Evolutionary conservation across 1,140 invertebrate species (phyloP).

Genomic region (Hycleus phaleratus): DNA sequence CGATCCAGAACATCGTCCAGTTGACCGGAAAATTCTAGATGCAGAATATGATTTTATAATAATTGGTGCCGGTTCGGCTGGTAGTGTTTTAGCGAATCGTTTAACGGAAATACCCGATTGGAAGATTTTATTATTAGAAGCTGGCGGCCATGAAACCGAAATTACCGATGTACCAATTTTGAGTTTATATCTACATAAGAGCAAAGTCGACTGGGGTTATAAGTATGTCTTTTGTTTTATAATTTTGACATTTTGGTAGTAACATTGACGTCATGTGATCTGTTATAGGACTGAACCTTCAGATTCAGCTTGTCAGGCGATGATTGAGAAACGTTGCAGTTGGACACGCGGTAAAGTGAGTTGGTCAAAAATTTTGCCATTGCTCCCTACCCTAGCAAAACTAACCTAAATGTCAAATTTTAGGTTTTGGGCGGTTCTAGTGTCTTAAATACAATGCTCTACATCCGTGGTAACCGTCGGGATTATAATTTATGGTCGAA

Average conservation of each 20-base stretch:
- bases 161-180: constrained; percentile 75
- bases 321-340: constrained; percentile 69
- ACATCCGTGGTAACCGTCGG: constrained; percentile 79
- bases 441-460: constrained; percentile 84
- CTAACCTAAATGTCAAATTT: too few species aligned
- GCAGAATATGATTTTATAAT: constrained; percentile 73
- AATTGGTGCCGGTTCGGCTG: constrained; percentile 78
- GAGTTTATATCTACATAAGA: constrained; percentile 81
- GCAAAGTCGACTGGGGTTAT: constrained; percentile 89
- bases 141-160: constrained; percentile 77
- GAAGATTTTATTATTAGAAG: constrained; percentile 78
- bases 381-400: too few species aligned
- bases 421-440: constrained; percentile 72
- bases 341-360: constrained; percentile 73
- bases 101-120: constrained; percentile 70
- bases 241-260: not conserved
- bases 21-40: constrained; percentile 52
- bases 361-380: too few species aligned
- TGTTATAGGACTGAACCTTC: constrained; percentile 71
- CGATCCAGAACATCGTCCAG: constrained; percentile 74
- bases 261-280: not conserved
- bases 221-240: constrained; percentile 44
- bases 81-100: constrained; percentile 76
- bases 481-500: constrained; percentile 88
- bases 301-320: constrained; percentile 73